Percentiles rank a stretch among this genome's conserved stretches.
These are phyloP conservation scores for Macropodus opercularis DNA, from an alignment of 2,797 vertebrate species.

Conservation along the genomic window DNA sequence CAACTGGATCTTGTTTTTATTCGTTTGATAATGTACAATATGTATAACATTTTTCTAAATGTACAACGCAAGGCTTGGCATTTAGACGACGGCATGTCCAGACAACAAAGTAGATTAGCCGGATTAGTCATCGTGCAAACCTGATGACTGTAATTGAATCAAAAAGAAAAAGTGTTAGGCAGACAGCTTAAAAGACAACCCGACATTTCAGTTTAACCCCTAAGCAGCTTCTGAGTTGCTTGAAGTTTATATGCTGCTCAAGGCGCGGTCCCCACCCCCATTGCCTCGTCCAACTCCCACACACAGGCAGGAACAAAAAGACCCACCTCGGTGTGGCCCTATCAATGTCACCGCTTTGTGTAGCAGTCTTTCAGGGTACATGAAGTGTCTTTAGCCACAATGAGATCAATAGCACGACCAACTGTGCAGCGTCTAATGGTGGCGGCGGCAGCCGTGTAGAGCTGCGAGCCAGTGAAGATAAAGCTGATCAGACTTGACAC, in stretches of 20 bases:
- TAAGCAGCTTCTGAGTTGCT: conserved; percentile 58
- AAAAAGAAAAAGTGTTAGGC: conserved; percentile 46
- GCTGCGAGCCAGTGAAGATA: conserved; percentile 59
- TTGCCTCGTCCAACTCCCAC: conserved; percentile 71
- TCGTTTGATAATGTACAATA: conserved; percentile 28
- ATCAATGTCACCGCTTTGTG: conserved; percentile 84
- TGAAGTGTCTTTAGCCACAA: conserved; percentile 82
- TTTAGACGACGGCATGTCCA: conserved; percentile 45
- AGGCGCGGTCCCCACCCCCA: conserved; percentile 70
- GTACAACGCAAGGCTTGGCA: conserved; percentile 12
- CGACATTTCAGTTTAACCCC: conserved; percentile 65
- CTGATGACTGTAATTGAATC: conserved; percentile 57
- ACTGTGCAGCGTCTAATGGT: conserved; percentile 70
- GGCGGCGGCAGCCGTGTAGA: conserved; percentile 34
- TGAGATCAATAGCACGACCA: conserved; percentile 81
- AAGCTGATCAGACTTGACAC: conserved; percentile 64
- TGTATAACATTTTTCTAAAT: conserved; percentile 27
- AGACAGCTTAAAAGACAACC: conserved; percentile 39
- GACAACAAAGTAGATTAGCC: conserved; percentile 58
- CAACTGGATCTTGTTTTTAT: conserved; percentile 32
- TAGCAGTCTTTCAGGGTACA: conserved; percentile 81
- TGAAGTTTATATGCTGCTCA: conserved; percentile 66
- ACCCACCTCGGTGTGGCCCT: conserved; percentile 82
- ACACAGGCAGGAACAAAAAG: conserved; percentile 80
- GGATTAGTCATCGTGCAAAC: conserved; percentile 62